Evolutionary conservation across 2,113 vertebrate genomes (phyloP), one percentile per base, ranked within the genome.

Genomic region (Climacteris rufus): DNA sequence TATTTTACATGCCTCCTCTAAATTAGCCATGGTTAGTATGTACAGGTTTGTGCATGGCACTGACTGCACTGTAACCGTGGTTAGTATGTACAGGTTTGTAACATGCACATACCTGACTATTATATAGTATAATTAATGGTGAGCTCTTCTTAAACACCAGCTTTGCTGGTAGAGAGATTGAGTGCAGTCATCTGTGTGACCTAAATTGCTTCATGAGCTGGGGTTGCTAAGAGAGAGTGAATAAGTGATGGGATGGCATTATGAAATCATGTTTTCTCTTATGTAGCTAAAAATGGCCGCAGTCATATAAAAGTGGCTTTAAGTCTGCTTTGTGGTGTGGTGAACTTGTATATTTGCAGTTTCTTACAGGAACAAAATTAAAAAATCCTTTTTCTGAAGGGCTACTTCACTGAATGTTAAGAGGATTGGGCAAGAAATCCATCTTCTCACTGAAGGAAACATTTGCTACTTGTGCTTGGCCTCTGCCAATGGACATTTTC

Each of bases 181-280:
- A 85, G 44, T 64, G 40, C 42, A 91, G 85, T 72, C 93, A 85
- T 81, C 68, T 86, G 65, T 56, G 76, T 90, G 91, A 87, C 88
- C 54, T 87, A 76, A 68, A 94, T 96, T 86, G 64, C 75, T 92
- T 47, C 39, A 28, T 37, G 72, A 68, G 49, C 70, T 33, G 53
- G 25, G 25, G 25, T 28, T 65, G 69, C 39, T 22, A n/a, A 37
- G 56, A 56, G 76, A 56, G 56, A 70, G 68, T 49, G 59, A 80
- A 53, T 78, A 89, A 95, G 33, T 23, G 64, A 91, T 40, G 72
- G 61, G 53, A 61, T 27, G 69, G 37, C n/a, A 91, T 92, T 88
- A 88, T n/a, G 81, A 96, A 97, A 95, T 54, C 40, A 31, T 61
- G 82, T 81, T 89, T 93, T 93, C 69, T 86, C 54, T 70, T 60